Evolutionary conservation across 2,888 invertebrate species (phyloP).

Genomic region (Dorcus parallelipipedus): DNA sequence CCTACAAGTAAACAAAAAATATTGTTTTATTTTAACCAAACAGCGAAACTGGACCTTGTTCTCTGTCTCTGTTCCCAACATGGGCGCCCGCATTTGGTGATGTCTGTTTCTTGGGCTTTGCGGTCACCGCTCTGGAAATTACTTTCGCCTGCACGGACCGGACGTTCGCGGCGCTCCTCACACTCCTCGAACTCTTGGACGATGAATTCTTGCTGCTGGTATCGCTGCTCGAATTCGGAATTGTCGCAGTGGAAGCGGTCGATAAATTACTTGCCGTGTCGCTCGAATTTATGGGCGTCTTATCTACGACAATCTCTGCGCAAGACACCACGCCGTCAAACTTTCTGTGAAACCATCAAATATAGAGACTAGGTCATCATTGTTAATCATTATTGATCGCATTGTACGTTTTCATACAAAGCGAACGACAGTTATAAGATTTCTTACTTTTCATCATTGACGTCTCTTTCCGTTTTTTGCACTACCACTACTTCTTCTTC

Average conservation of each 20-base stretch:
- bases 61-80: constrained; percentile 60
- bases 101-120: constrained; percentile 57
- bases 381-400: too few relatives aligned
- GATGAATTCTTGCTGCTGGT: constrained; percentile 18
- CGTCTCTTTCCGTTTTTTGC: neutral
- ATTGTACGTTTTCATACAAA: neutral
- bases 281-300: neutral
- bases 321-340: neutral
- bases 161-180: constrained; percentile 53
- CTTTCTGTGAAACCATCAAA: neutral
- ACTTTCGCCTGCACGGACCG: constrained; percentile 52
- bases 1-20: constrained; percentile 50
- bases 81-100: constrained; percentile 42
- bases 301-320: too few relatives aligned
- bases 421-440: neutral
- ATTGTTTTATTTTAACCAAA: neutral
- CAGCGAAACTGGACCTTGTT: constrained; percentile 56
- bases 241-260: constrained; percentile 22
- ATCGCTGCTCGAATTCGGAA: constrained; percentile 25
- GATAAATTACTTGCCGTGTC: constrained; percentile 33
- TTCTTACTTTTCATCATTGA: neutral
- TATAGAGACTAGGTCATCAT: too few relatives aligned
- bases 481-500: neutral
- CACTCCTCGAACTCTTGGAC: constrained; percentile 38
- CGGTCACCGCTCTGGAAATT: constrained; percentile 61